Base-by-base conservation (phyloP, 2,113 vertebrate species). In the Mola mola region DNA sequence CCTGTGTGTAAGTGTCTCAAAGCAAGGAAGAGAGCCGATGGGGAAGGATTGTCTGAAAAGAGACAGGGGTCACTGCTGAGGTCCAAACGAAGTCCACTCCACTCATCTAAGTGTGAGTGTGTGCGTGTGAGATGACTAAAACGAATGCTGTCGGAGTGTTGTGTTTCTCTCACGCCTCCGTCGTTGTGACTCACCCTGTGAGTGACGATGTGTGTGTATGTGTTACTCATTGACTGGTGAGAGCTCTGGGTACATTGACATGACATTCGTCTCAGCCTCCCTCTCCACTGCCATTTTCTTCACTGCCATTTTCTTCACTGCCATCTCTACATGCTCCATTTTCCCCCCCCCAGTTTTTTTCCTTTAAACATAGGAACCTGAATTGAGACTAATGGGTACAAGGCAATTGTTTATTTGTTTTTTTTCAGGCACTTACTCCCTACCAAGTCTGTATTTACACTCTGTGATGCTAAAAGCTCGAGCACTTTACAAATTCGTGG, bases 181-280 rank as follows among this genome's bases (percentile, higher is more conserved):
- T 74, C 77, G 63, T 44, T 65, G 57, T 80, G 73, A 79, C 50
- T 84, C 75, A 80, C 24, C 22, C 58, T 66, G 59, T 59, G 69
- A 67, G 43, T 49, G 16, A 17, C 29, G 7, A 31, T 46, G 55
- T 58, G 59, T 63, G 24, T 68, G n/a, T 46, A 57, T 24, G 57
- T 36, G 59, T 84, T 80, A 63, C 73, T 83, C 77, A 78, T 57
- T 85, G 82, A 78, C 85, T 80, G 77, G 75, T 83, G 50, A 79
- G 59, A 64, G 60, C 66, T 57, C 19, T 44, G 56, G 51, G 63
- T 81, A 79, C 72, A 79, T 78, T 55, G 72, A 84, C 74, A 55
- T 86, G 83, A 84, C 78, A 75, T 80, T 52, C 37, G 75, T 84
- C 73, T 74, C 64, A 29, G 43, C 72, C 38, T 74, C 53, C 53